A percentile compares a stretch with the other conserved stretches of the same genome.
Evolutionary conservation across 2,797 vertebrate genomes (phyloP).

Genomic region (Gallinago solitaria): DNA sequence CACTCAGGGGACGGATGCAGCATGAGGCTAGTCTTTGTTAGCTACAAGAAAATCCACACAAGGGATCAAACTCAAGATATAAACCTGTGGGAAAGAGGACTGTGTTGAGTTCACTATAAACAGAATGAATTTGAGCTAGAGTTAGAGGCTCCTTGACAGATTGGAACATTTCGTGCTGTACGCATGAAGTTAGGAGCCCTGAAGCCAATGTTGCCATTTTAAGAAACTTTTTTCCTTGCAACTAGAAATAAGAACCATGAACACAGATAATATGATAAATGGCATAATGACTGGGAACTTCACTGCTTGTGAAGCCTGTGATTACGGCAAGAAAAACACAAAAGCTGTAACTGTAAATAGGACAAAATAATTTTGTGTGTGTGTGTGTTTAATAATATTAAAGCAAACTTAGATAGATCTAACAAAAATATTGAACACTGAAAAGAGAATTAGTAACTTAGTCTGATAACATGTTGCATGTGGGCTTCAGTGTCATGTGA

Average conservation of each 20-base stretch:
- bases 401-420: background rate
- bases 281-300: background rate
- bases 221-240: background rate
- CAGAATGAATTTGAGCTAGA: background rate
- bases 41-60: background rate
- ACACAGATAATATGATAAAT: background rate
- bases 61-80: background rate
- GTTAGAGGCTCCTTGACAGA: background rate
- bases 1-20: background rate
- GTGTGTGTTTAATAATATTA: background rate
- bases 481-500: background rate
- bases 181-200: background rate
- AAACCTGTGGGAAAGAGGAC: background rate
- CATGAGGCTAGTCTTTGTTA: background rate
- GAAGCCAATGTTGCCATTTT: background rate
- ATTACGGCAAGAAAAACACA: background rate
- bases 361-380: background rate
- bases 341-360: background rate
- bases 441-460: background rate
- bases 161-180: background rate
- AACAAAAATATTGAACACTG: background rate
- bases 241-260: background rate
- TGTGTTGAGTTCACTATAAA: background rate
- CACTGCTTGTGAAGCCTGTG: background rate
- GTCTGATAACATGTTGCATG: background rate